Conservation (phyloP, 2,888 invertebrate genomes). For the Lepidocyrtoides sp. region DNA sequence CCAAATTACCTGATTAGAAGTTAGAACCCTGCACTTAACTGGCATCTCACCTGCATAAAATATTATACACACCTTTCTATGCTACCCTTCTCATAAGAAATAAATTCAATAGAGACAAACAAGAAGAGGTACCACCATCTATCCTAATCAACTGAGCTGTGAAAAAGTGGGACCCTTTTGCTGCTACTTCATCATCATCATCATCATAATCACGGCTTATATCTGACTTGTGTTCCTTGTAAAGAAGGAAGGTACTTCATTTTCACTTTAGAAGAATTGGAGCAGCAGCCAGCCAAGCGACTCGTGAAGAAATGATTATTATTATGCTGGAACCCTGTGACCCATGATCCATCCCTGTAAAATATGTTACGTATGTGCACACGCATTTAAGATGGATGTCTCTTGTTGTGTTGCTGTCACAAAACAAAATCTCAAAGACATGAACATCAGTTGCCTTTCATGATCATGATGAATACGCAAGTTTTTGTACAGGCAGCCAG, state of each 20-base stretch:
- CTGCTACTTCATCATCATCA: not conserved
- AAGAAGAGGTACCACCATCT: not conserved
- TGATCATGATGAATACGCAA: not conserved
- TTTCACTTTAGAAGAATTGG: conserved; percentile 54
- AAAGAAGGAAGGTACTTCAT: conserved; percentile 47
- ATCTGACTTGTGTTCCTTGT: not conserved
- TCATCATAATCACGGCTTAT: not conserved
- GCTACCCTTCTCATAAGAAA: not conserved
- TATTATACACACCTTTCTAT: not conserved
- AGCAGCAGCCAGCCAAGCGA: conserved; percentile 42
- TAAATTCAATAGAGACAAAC: not conserved
- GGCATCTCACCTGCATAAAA: not conserved
- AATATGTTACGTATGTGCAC: not conserved
- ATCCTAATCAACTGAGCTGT: conserved; percentile 1
- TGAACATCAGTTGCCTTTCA: conserved; percentile 34
- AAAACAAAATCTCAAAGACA: conserved; percentile 18
- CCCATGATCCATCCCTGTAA: not conserved
- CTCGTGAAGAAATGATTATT: conserved; percentile 8
- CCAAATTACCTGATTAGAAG: conserved; percentile 23
- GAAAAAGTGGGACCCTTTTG: conserved; percentile 34
- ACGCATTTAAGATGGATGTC: conserved; percentile 6
- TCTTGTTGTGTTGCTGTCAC: conserved; percentile 14
- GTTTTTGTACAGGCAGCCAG: not conserved
- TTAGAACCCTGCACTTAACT: not conserved
- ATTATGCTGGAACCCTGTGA: not conserved